Evolutionary conservation across 2,113 vertebrate genomes (phyloP).

Genomic region (Malurus cyaneus): DNA sequence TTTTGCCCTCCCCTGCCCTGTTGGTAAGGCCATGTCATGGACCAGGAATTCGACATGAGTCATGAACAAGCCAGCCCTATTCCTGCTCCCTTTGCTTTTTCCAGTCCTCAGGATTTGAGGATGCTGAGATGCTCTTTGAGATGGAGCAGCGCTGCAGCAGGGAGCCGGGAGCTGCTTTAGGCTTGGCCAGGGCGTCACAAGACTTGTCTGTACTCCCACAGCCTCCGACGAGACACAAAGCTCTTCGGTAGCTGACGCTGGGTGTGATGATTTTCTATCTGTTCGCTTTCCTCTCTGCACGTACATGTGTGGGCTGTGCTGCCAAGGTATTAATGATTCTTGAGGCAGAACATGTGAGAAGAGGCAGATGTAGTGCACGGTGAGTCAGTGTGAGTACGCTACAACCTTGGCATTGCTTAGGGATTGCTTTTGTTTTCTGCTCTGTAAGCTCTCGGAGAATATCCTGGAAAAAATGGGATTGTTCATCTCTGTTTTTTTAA

Average conservation of each 20-base stretch:
- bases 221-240: neutral
- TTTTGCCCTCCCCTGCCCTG: neutral
- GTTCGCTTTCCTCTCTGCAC: neutral
- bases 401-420: neutral
- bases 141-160: neutral
- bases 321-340: slow-evolving; percentile 12
- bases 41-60: neutral
- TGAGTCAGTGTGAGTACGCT: neutral
- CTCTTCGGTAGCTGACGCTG: neutral
- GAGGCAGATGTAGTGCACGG: neutral
- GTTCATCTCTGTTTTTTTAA: neutral
- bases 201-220: neutral
- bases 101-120: neutral
- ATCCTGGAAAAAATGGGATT: neutral
- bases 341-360: neutral
- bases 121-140: neutral
- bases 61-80: neutral
- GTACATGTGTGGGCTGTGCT: neutral
- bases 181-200: neutral
- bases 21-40: neutral
- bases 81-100: neutral
- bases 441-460: neutral
- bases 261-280: neutral
- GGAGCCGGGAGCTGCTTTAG: neutral
- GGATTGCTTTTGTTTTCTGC: neutral